Evolutionary conservation across 1,140 invertebrate genomes (phyloP).

Genomic region (Trypoxylus dichotomus): DNA sequence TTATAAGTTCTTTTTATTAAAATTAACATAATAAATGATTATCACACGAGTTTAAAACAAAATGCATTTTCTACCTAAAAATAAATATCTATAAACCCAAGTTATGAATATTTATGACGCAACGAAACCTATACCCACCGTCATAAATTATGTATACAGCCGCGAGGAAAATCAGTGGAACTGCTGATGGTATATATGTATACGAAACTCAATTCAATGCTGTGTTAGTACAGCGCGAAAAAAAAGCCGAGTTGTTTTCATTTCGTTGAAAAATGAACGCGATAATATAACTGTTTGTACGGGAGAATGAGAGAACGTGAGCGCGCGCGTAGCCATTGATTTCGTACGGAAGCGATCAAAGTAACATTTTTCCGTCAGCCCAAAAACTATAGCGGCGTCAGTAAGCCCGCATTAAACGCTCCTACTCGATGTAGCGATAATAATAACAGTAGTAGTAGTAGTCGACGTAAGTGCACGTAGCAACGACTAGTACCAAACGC

Average conservation of each 20-base stretch:
- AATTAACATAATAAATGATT: too few relatives aligned
- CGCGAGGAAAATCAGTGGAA: not conserved
- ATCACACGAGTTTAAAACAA: too few relatives aligned
- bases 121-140: not conserved
- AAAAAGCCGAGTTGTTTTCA: not conserved
- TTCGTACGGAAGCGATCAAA: slow-evolving; percentile 5
- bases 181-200: not conserved
- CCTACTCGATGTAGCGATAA: slow-evolving; percentile 1
- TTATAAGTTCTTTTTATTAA: too few relatives aligned
- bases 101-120: not conserved
- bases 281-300: not conserved
- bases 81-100: not conserved
- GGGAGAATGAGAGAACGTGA: not conserved
- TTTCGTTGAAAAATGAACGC: not conserved
- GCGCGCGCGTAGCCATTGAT: not conserved
- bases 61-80: too few relatives aligned
- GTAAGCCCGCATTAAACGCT: not conserved
- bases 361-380: slow-evolving; percentile 18
- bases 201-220: not conserved
- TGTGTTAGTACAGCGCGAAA: not conserved
- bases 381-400: slow-evolving; percentile 21
- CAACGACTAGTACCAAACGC: not conserved
- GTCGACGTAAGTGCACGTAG: not conserved
- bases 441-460: slow-evolving; percentile 1
- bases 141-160: not conserved